Conservation (phyloP, 1,140 invertebrate genomes). For the Eciton burchellii region DNA sequence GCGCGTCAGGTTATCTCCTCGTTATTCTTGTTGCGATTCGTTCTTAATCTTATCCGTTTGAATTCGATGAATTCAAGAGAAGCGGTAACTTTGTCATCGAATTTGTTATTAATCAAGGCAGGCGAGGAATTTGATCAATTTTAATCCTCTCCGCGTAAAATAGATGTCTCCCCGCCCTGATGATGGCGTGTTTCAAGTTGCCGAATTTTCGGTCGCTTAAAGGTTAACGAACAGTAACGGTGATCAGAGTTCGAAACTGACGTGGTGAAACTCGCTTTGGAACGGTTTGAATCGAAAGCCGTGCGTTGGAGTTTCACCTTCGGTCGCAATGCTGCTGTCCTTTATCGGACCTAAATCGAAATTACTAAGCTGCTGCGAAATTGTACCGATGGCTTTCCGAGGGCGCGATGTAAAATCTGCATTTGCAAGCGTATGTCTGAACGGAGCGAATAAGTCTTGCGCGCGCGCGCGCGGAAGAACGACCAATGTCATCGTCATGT, state of each 20-base stretch:
- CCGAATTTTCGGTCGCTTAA: constrained; percentile 44
- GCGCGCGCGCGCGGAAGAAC: background rate
- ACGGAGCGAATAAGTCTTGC: constrained; percentile 46
- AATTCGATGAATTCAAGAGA: background rate
- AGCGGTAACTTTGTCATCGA: background rate
- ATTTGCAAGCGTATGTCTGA: constrained; percentile 24
- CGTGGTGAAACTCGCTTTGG: constrained; percentile 56
- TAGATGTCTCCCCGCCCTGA: no score
- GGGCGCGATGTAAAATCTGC: constrained; percentile 52
- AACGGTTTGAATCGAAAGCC: constrained; percentile 58
- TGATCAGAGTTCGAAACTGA: constrained; percentile 60
- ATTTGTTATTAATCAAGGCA: background rate
- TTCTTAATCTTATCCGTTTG: background rate
- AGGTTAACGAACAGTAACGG: constrained; percentile 62
- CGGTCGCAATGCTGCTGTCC: constrained; percentile 38
- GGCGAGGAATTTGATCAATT: no score
- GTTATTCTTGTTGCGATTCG: background rate
- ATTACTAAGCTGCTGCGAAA: constrained; percentile 60
- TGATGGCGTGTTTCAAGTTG: constrained; percentile 26
- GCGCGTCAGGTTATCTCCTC: no score
- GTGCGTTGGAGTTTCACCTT: constrained; percentile 47
- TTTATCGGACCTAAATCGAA: constrained; percentile 60
- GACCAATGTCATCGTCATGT: constrained; percentile 39
- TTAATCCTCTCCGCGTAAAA: constrained; percentile 2
- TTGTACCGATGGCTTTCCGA: constrained; percentile 35